Conservation (phyloP, 2,113 vertebrate species). For the Datnioides undecimradiatus region DNA sequence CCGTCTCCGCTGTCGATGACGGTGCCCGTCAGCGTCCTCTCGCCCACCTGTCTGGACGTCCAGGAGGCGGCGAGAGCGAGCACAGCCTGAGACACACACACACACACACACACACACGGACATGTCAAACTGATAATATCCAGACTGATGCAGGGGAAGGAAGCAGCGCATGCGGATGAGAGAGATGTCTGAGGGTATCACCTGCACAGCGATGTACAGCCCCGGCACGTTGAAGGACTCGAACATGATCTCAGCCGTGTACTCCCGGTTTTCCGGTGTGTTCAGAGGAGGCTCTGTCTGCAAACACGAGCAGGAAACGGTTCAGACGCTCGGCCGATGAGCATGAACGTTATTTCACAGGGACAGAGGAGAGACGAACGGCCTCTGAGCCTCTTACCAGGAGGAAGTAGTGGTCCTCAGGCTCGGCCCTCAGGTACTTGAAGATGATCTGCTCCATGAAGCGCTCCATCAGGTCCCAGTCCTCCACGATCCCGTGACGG, state of each 20-base stretch:
- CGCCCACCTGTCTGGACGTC: constrained; percentile 98
- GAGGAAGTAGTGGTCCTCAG: constrained; percentile 99
- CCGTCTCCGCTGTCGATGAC: constrained; percentile 99
- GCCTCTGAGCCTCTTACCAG: constrained; percentile 87
- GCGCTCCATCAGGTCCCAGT: constrained; percentile 99
- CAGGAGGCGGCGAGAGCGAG: constrained; percentile 97
- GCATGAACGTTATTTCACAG: not conserved
- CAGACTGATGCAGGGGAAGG: not conserved
- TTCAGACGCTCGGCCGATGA: not conserved
- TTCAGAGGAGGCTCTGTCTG: constrained; percentile 98
- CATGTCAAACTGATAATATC: not conserved
- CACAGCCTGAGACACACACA: constrained; percentile 87
- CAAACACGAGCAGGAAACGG: no score
- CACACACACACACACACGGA: not conserved
- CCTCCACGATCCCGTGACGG: constrained; percentile 98
- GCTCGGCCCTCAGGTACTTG: constrained; percentile 97
- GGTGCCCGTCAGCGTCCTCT: constrained; percentile 95
- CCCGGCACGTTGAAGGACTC: constrained; percentile 99
- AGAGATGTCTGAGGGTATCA: constrained; percentile 62
- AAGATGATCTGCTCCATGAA: constrained; percentile 99
- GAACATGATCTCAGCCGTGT: constrained; percentile 99
- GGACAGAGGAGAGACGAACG: not conserved
- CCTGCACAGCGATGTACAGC: constrained; percentile 99
- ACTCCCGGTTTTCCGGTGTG: constrained; percentile 98
- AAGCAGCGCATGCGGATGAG: not conserved